Base-by-base conservation (phyloP, 1,140 invertebrate genomes). In the Dreissena polymorpha region DNA sequence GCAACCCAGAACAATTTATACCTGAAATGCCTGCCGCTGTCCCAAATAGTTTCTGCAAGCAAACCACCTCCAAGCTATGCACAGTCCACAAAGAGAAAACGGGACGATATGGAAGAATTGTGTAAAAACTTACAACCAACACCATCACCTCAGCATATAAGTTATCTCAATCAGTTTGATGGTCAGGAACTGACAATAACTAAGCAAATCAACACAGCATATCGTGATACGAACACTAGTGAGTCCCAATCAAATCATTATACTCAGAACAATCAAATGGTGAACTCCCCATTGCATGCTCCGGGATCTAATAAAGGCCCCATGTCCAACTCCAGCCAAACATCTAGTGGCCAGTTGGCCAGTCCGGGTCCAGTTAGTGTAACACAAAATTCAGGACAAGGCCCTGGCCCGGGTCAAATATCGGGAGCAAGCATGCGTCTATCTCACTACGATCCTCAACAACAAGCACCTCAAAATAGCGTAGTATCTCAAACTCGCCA, bases 121-220 rank as follows among this genome's bases (percentile, higher is more conserved):
- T 92, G 90, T 79, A 92, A 92, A 88, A 98, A 97, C 93, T 94
- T 99, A 84, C 98, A 98, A 97, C 97, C 97, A 64, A 97, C 98
- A 85, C 98, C 97, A 83, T 98, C 97, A 76, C 97, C 98, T 49
- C 97, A 98, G 93, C 97, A 98, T 94, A 98, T 98, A 91, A 97
- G 97, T 88, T 98, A 98, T 94, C 95, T 98, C 83, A 98, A 97
- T 94, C 96, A 97, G 81, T 98, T 98, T 93, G 97, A 98, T 94
- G 97, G 97, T 67, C 97, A 99, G 94, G 98, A 99, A 94, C 93
- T 98, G 85, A 98, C 97, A 74, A 99, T 98, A 93, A 97, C 98
- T 92, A 98, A 98, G 93, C 97, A 98, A 93, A 96, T 97, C 21
- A 99, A 99, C 92, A 85, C 91, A 69, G 91, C 92, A 71, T 92